phyloP scores from a whole-genome alignment of 2,113 vertebrate species.

The Alethe diademata region DNA sequence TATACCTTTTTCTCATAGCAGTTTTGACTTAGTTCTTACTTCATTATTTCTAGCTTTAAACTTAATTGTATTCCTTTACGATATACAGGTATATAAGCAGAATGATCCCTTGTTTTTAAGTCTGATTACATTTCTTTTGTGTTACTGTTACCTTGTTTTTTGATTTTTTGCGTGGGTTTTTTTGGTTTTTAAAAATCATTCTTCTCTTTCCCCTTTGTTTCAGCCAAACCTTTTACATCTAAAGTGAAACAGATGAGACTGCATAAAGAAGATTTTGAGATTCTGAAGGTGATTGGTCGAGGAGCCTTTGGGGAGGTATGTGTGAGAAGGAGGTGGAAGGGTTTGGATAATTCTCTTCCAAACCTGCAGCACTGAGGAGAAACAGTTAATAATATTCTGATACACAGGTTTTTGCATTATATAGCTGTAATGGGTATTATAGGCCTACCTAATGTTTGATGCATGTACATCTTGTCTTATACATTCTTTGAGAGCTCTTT shows the following conservation, averaged over 20 bases:
- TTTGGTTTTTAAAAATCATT: background rate
- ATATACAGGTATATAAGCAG: background rate
- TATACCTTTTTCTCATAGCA: background rate
- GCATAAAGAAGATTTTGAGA: conserved; percentile 99
- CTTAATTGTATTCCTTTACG: background rate
- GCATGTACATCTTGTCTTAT: background rate
- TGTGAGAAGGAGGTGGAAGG: background rate
- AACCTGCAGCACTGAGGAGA: background rate
- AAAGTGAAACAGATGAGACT: conserved; percentile 98
- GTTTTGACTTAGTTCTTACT: background rate
- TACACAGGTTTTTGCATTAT: background rate
- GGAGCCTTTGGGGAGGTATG: conserved; percentile 98
- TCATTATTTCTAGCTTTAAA: background rate
- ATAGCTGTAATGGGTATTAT: background rate
- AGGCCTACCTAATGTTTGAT: background rate
- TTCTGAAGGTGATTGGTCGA: conserved; percentile 97
- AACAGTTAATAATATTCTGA: background rate
- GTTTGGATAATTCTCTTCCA: background rate
- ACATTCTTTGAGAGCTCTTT: background rate
- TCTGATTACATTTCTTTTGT: background rate
- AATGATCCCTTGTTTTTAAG: background rate
- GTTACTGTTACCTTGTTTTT: background rate
- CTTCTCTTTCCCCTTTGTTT: conserved; percentile 47
- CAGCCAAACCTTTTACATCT: conserved; percentile 96
- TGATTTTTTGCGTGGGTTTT: background rate